These are phyloP conservation scores for Poecilia picta DNA, from an alignment of 2,797 vertebrate species.

Conservation along the genomic window DNA sequence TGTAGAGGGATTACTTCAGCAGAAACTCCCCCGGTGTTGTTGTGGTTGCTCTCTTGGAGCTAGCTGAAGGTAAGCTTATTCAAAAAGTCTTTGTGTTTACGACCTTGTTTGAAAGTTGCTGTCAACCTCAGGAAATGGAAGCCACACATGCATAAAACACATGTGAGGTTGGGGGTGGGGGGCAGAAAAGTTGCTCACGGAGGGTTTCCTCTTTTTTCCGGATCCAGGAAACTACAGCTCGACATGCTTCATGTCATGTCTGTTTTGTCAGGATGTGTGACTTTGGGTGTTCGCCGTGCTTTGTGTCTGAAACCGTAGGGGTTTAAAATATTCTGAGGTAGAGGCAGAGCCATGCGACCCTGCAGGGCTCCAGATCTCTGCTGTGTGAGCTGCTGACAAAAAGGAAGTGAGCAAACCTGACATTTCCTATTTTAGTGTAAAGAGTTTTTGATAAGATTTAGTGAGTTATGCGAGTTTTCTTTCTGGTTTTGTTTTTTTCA, in stretches of 20 bases:
- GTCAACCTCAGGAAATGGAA: constrained; percentile 71
- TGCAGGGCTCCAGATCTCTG: constrained; percentile 16
- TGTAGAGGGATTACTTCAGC: constrained; percentile 49
- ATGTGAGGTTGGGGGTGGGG: background rate
- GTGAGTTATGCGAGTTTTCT: background rate
- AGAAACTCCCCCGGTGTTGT: constrained; percentile 37
- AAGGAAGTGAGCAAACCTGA: constrained; percentile 47
- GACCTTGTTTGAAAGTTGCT: constrained; percentile 68
- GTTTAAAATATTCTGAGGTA: constrained; percentile 46
- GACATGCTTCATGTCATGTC: constrained; percentile 51
- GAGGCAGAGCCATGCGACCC: constrained; percentile 19
- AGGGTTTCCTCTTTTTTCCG: constrained; percentile 28
- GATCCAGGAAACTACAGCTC: constrained; percentile 52
- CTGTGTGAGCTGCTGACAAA: constrained; percentile 7
- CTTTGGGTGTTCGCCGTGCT: constrained; percentile 36
- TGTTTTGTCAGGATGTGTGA: constrained; percentile 40
- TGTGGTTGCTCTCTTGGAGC: constrained; percentile 21
- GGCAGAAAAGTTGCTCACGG: constrained; percentile 28
- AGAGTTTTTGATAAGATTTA: constrained; percentile 22
- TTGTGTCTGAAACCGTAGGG: constrained; percentile 34
- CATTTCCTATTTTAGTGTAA: constrained; percentile 23
- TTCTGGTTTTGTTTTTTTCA: constrained; percentile 17
- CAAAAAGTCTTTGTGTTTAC: constrained; percentile 49
- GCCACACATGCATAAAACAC: constrained; percentile 44
- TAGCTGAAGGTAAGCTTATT: constrained; percentile 72